phyloP scores from a whole-genome alignment of 2,113 vertebrate genomes.

The Ancistrus triradiatus region DNA sequence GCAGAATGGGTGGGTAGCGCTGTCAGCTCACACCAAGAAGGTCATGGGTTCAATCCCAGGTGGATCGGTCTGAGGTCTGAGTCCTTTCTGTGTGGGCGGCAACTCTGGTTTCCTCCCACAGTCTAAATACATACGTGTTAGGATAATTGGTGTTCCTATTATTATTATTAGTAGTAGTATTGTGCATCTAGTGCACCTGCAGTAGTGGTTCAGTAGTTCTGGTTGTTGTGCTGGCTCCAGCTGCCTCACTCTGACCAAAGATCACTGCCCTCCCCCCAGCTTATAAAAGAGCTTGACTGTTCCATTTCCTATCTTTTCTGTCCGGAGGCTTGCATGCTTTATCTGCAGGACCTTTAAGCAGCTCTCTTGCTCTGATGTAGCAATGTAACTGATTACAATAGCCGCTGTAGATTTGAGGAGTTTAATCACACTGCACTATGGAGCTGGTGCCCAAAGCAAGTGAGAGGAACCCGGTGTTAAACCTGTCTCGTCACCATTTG shows the following conservation, averaged over 20 bases:
- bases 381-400: background rate
- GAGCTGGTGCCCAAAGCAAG: conserved; percentile 8
- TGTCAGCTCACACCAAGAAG: too few relatives aligned
- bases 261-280: background rate
- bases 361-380: background rate
- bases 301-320: background rate
- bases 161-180: too few relatives aligned
- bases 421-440: conserved; percentile 11
- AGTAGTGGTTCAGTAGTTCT: background rate
- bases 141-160: too few relatives aligned
- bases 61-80: too few relatives aligned
- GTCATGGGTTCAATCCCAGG: too few relatives aligned
- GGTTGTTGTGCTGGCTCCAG: background rate
- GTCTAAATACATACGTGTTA: too few relatives aligned
- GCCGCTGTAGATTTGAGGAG: background rate
- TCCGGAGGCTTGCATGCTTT: background rate
- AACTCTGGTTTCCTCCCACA: too few relatives aligned
- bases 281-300: background rate
- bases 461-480: conserved; percentile 57
- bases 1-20: too few relatives aligned
- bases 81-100: too few relatives aligned
- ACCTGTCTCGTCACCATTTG: conserved; percentile 71
- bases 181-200: background rate
- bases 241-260: background rate
- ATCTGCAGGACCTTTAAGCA: background rate